These are phyloP conservation scores for Halcyon smyrnensis DNA, from an alignment of 2,797 vertebrate species.

Conservation along the genomic window DNA sequence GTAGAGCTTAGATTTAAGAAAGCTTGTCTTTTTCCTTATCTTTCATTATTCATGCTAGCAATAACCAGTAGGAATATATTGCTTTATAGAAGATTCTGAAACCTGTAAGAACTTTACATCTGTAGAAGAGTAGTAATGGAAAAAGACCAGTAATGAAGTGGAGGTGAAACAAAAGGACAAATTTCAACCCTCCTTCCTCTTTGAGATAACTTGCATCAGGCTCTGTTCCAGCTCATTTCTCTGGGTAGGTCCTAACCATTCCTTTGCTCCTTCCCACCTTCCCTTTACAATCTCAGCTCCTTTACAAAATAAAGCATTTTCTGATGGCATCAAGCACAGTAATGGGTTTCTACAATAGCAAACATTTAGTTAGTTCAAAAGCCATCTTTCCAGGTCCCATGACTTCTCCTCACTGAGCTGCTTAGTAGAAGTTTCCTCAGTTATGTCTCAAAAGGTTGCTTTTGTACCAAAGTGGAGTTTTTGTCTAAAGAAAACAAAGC, in stretches of 20 bases:
- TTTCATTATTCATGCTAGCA: background rate
- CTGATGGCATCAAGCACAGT: background rate
- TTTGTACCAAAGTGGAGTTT: background rate
- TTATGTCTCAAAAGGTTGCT: background rate
- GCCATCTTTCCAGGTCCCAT: background rate
- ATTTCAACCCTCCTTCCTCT: background rate
- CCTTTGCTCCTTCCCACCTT: background rate
- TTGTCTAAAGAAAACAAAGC: background rate
- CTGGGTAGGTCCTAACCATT: background rate
- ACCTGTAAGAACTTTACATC: background rate
- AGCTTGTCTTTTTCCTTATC: background rate
- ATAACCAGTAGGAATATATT: slow-evolving; percentile 51
- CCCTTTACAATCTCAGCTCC: background rate
- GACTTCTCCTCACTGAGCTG: background rate
- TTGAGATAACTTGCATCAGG: background rate
- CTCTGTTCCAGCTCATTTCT: background rate
- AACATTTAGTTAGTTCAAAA: background rate
- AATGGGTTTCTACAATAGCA: background rate
- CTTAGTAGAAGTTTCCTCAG: background rate
- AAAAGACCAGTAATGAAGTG: background rate
- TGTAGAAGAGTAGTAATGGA: background rate
- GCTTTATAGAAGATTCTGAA: background rate
- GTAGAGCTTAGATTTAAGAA: slow-evolving; percentile 21
- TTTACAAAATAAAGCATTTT: background rate
- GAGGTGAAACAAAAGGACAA: background rate